These are phyloP conservation scores for Barnardius zonarius DNA, from an alignment of 2,113 vertebrate genomes.

Conservation along the genomic window DNA sequence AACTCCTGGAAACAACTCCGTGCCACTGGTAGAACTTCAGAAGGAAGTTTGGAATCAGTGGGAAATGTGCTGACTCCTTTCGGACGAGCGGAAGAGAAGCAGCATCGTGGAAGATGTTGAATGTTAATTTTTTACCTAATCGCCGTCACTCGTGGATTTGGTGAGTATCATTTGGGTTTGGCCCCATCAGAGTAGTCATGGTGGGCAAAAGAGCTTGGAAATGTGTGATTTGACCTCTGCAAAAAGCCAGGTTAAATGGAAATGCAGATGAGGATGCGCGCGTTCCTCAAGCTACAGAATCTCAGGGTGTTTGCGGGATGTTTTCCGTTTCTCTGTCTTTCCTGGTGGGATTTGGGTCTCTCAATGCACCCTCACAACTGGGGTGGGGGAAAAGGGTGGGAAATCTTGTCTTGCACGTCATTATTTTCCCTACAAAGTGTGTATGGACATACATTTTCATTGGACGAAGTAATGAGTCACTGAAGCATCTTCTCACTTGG, in stretches of 20 bases:
- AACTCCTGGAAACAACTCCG: constrained; percentile 32
- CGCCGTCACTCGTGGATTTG: constrained; percentile 79
- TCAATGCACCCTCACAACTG: fast-evolving
- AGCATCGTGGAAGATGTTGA: constrained; percentile 63
- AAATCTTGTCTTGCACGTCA: background rate
- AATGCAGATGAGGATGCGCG: fast-evolving
- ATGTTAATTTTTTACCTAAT: constrained; percentile 59
- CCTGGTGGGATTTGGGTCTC: background rate
- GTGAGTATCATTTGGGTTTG: constrained; percentile 54
- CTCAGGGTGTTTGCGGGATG: background rate
- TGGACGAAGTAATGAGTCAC: background rate
- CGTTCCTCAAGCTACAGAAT: background rate
- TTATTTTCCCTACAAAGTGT: background rate
- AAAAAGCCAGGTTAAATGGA: background rate
- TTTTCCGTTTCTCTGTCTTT: background rate
- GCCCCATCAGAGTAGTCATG: background rate
- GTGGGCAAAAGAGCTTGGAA: background rate
- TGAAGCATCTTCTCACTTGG: background rate
- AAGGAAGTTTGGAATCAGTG: background rate
- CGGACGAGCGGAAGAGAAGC: background rate
- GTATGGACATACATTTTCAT: background rate
- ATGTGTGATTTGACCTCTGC: background rate
- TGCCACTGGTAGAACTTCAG: background rate
- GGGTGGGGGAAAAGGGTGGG: background rate
- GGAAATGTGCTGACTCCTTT: background rate